phyloP scores from a whole-genome alignment of 1,140 invertebrate genomes.

The Pteromalus puparum region DNA sequence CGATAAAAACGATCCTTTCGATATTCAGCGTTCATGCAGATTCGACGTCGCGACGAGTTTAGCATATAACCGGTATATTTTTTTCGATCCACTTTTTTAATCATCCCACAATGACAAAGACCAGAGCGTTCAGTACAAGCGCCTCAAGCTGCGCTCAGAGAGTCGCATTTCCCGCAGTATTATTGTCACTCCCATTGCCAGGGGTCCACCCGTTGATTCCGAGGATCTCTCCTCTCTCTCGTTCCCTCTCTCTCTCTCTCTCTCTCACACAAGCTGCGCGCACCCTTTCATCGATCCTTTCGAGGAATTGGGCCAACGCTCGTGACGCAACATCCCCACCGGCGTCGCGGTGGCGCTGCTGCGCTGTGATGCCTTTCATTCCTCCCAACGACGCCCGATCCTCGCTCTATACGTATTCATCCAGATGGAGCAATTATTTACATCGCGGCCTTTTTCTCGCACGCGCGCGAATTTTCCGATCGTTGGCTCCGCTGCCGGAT shows the following conservation, averaged over 20 bases:
- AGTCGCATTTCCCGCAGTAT: not conserved
- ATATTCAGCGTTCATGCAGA: not conserved
- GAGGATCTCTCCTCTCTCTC: not conserved
- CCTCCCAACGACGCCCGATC: conserved; percentile 21
- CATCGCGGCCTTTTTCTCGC: conserved; percentile 32
- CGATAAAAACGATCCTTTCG: too few species aligned
- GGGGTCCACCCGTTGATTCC: conserved; percentile 29
- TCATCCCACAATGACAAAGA: too few species aligned
- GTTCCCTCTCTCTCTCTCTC: too few species aligned
- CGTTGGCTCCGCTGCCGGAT: not conserved
- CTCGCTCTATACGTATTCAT: conserved; percentile 54
- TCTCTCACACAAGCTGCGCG: not conserved
- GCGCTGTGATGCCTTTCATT: not conserved
- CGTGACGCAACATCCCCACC: conserved; percentile 57
- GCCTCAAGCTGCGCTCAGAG: not conserved
- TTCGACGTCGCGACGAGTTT: too few species aligned
- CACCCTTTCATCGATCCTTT: conserved; percentile 61
- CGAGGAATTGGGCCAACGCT: conserved; percentile 64
- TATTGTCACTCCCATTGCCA: not conserved
- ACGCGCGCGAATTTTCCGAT: not conserved
- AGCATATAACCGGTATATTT: too few species aligned
- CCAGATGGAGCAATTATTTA: conserved; percentile 60
- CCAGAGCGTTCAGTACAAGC: not conserved
- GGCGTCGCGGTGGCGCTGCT: not conserved
- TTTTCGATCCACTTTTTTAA: too few species aligned